Percentiles rank a stretch among this genome's conserved stretches.
Evolutionary conservation across 2,113 vertebrate genomes (phyloP).

Genomic region (Emydura subglobosa): DNA sequence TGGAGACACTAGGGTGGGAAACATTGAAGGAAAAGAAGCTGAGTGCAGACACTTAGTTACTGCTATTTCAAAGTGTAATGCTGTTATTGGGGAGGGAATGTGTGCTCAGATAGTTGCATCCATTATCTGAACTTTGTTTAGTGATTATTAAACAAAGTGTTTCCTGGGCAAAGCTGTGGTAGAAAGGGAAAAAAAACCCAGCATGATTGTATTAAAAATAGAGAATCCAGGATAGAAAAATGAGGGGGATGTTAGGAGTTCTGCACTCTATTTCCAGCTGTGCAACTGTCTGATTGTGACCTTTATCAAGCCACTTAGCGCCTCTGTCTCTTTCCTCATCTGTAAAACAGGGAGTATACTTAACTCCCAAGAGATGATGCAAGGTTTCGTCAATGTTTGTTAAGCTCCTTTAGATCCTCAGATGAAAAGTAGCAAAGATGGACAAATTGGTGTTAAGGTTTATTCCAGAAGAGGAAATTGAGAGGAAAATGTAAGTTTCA

Average conservation of each 20-base stretch:
- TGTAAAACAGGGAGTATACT: not conserved
- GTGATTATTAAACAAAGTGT: not conserved
- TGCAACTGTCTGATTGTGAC: not conserved
- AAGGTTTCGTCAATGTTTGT: conserved; percentile 3
- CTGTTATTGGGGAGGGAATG: not conserved
- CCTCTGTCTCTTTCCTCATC: not conserved
- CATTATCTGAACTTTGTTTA: not conserved
- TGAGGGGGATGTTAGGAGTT: not conserved
- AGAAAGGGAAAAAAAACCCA: not conserved
- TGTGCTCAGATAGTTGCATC: not conserved
- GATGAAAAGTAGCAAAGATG: not conserved
- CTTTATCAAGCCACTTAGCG: not conserved
- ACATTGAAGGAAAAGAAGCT: not conserved
- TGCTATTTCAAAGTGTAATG: not conserved
- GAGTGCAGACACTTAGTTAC: not conserved
- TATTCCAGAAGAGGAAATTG: not conserved
- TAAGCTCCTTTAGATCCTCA: not conserved
- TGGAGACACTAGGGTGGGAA: not conserved
- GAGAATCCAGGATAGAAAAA: not conserved
- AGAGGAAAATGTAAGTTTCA: not conserved
- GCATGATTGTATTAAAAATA: not conserved
- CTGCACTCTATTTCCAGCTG: not conserved
- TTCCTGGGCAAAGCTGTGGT: not conserved
- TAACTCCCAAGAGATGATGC: not conserved
- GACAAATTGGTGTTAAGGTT: conserved; percentile 7